Evolutionary conservation across 2,888 invertebrate genomes (phyloP), one percentile per base, ranked within the genome.

Genomic region (Timema podura): DNA sequence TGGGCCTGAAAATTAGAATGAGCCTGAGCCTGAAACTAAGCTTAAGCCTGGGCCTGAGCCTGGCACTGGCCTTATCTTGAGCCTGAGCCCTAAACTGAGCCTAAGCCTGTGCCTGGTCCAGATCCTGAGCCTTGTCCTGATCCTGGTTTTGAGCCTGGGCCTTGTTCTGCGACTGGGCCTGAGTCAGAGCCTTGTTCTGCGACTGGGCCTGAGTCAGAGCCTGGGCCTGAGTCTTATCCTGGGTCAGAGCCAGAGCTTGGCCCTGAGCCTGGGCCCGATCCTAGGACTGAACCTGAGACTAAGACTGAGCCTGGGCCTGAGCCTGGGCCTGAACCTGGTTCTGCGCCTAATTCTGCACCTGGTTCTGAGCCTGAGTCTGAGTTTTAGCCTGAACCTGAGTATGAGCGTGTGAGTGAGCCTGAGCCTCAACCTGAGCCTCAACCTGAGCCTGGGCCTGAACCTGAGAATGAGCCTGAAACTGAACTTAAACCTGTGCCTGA

Each of bases 61-160:
- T 75, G 76, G 46, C 66, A 73, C 70, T 75, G 51, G 70, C 71
- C 66, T 76, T 76, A 51, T 73, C 72, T 75, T 71, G 69, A 11
- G 61, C 51, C 15, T 71, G 76, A 6, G 70, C 71, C 64, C 75
- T 76, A 61, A 71, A 15, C 13, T 69, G 72, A n/a, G 30, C 66
- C 54, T 65, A n/a, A 44, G 46, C 45, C 65, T 65, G 65, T 49
- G 73, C 74, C 65, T 65, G 66, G 49, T 47, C 66, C 8, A 10
- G 54, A 8, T 15, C 47, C 11, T n/a, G 68, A n/a, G 16, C 44
- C 30, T 5, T 15, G 30, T 15, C 5, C 30, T 6, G 30, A 64
- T 15, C 6, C 44, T 7, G 57, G 9, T n/a, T 44, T 9, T 67
- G 51, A n/a, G 46, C 59, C 68, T 68, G 68, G n/a, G 59, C 47